phyloP scores from a whole-genome alignment of 2,888 invertebrate species.

The Myopa testacea region DNA sequence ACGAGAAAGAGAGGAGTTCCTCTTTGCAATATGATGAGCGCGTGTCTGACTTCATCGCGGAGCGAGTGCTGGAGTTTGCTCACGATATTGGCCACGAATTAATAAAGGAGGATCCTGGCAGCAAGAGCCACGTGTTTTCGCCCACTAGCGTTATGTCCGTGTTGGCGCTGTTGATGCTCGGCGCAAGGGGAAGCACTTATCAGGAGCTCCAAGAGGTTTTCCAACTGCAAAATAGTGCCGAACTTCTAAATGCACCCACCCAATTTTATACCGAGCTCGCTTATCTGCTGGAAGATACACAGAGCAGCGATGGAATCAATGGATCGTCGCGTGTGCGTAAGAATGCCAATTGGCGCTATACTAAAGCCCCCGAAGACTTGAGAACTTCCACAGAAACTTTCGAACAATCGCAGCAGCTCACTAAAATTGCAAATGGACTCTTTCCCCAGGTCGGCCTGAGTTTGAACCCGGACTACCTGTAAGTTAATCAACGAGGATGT shows the following conservation, averaged over 20 bases:
- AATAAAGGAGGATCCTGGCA: constrained; percentile 39
- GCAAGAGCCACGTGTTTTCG: constrained; percentile 73
- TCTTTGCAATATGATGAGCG: constrained; percentile 38
- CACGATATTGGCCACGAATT: constrained; percentile 56
- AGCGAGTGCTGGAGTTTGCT: constrained; percentile 58
- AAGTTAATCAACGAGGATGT: constrained; percentile 41
- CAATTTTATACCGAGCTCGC: constrained; percentile 61
- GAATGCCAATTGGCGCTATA: constrained; percentile 54
- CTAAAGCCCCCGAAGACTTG: constrained; percentile 40
- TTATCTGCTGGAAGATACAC: constrained; percentile 60
- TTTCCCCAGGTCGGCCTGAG: constrained; percentile 72
- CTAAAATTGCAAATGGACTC: constrained; percentile 71
- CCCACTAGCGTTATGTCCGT: constrained; percentile 79
- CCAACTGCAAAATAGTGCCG: constrained; percentile 64
- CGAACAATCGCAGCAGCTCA: constrained; percentile 51
- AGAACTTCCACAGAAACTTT: neutral
- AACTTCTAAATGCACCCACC: constrained; percentile 43
- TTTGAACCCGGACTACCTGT: constrained; percentile 70
- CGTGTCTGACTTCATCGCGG: constrained; percentile 56
- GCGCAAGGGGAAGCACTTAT: constrained; percentile 79
- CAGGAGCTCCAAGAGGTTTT: constrained; percentile 74
- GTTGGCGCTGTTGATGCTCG: constrained; percentile 78
- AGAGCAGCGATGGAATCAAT: constrained; percentile 43
- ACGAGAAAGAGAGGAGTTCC: neutral
- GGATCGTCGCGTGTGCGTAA: constrained; percentile 44